Evolutionary conservation across 2,113 vertebrate species (phyloP).

Genomic region (Micronisus gabar): DNA sequence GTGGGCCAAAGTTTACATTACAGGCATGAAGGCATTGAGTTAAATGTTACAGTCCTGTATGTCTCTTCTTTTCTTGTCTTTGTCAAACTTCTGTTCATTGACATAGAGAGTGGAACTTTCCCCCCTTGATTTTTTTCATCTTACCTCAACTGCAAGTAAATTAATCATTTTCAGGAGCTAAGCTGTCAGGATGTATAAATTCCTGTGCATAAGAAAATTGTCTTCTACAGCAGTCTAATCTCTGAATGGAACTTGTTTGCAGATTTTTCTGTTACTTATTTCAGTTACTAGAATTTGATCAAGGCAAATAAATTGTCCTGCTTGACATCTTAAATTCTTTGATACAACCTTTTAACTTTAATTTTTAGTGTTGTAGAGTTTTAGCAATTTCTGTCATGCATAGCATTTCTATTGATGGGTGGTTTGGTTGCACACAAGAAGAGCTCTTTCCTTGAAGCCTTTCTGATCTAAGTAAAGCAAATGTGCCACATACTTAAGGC

Average conservation of each 20-base stretch:
- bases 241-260: not conserved
- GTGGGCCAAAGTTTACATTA: not conserved
- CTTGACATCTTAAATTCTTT: not conserved
- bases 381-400: not conserved
- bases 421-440: not conserved
- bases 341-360: not conserved
- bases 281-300: not conserved
- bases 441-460: not conserved
- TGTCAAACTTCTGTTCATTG: not conserved
- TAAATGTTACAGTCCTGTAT: not conserved
- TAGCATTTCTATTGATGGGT: not conserved
- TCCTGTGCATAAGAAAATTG: not conserved
- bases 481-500: not conserved
- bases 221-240: not conserved
- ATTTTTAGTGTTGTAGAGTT: not conserved
- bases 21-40: not conserved
- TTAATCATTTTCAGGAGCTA: not conserved
- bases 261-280: not conserved
- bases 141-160: not conserved
- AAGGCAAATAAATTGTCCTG: not conserved
- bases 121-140: not conserved
- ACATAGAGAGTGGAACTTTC: not conserved
- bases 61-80: not conserved
- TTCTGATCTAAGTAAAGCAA: not conserved
- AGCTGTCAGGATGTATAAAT: not conserved